These are phyloP conservation scores for Heterocephalus glaber DNA, from an alignment of 2,113 vertebrate species.

Conservation along the genomic window DNA sequence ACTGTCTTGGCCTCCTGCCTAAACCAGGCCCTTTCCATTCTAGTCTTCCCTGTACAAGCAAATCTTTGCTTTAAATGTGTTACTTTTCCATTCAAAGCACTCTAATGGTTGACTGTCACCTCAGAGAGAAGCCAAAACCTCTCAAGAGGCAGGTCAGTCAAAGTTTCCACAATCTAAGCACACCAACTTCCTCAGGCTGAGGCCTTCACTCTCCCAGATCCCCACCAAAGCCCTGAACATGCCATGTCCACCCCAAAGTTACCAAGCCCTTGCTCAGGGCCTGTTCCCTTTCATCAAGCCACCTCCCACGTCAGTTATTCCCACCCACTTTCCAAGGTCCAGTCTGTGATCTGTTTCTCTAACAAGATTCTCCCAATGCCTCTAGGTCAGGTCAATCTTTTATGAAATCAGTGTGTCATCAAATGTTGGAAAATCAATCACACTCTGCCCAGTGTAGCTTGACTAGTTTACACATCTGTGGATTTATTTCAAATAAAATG, in stretches of 20 bases:
- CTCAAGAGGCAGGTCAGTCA: not conserved
- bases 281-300: not conserved
- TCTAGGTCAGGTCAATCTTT: not conserved
- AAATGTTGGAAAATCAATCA: not conserved
- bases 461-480: not conserved
- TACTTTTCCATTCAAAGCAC: not conserved
- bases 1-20: not conserved
- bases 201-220: accelerated
- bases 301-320: not conserved
- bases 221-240: not conserved
- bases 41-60: too few relatives aligned
- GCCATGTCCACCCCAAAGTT: not conserved
- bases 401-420: not conserved
- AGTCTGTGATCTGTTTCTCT: not conserved
- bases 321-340: not conserved
- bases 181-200: not conserved
- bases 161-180: not conserved
- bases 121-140: not conserved
- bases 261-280: not conserved
- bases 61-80: not conserved
- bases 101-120: not conserved
- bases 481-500: not conserved
- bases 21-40: not conserved
- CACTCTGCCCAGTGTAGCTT: not conserved
- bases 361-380: not conserved